Conservation (phyloP, 2,888 invertebrate genomes). For the Habroteleia sp. region DNA sequence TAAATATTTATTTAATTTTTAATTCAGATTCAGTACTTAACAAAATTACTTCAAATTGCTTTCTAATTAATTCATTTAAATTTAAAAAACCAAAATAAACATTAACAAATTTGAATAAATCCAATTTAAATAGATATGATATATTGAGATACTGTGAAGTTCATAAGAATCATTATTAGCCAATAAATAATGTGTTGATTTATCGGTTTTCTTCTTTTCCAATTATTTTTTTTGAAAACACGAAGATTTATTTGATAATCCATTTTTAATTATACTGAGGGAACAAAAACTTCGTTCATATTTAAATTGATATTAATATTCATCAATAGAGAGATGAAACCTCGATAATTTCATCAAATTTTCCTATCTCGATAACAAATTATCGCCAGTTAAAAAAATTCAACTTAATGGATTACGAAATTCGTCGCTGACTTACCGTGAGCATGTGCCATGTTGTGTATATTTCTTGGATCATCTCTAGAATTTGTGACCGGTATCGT, state of each 20-base stretch:
- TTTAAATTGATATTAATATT: conserved; percentile 39
- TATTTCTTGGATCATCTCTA: conserved; percentile 83
- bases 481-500: conserved; percentile 78
- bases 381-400: conserved; percentile 21
- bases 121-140: not conserved
- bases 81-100: too few relatives aligned
- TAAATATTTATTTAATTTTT: too few relatives aligned
- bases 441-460: conserved; percentile 83
- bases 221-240: conserved; percentile 6
- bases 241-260: conserved; percentile 28
- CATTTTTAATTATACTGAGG: conserved; percentile 44
- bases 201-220: conserved; percentile 10
- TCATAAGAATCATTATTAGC: not conserved
- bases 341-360: conserved; percentile 48
- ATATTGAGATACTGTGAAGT: not conserved
- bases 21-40: too few relatives aligned
- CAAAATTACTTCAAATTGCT: too few relatives aligned
- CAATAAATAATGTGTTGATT: conserved; percentile 12
- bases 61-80: too few relatives aligned
- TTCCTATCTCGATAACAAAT: conserved; percentile 47
- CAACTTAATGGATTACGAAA: conserved; percentile 39
- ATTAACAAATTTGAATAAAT: too few relatives aligned
- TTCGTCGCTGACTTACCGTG: conserved; percentile 76
- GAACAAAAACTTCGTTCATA: conserved; percentile 4
- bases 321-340: conserved; percentile 31